A percentile compares a stretch with the other conserved stretches of the same genome.
Evolutionary conservation across 2,113 vertebrate species (phyloP).

Genomic region (Limanda limanda): DNA sequence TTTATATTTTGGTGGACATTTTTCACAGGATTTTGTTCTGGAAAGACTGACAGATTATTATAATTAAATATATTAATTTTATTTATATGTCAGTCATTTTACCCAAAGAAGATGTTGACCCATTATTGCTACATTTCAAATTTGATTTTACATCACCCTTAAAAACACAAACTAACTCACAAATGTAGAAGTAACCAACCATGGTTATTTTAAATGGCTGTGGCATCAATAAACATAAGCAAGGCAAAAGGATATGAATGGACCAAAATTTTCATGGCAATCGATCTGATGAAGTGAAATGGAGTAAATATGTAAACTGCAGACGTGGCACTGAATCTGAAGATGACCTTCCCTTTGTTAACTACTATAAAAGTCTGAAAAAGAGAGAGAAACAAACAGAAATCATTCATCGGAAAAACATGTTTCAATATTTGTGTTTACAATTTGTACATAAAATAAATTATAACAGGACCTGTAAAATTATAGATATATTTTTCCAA

Average conservation of each 20-base stretch:
- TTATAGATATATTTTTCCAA: conserved; percentile 3
- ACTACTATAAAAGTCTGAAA: conserved; percentile 97
- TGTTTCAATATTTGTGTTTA: neutral
- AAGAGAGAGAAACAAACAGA: conserved; percentile 68
- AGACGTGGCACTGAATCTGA: conserved; percentile 98
- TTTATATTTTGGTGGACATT: no score
- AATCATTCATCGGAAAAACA: conserved; percentile 12
- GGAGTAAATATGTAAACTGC: conserved; percentile 95
- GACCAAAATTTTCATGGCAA: conserved; percentile 93
- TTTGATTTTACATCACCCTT: neutral
- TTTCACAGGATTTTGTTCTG: no score
- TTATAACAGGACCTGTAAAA: neutral
- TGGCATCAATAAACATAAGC: neutral
- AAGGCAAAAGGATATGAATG: conserved; percentile 98
- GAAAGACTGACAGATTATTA: no score
- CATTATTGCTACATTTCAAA: neutral
- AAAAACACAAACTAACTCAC: conserved; percentile 4
- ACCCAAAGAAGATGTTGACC: neutral
- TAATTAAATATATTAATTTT: neutral
- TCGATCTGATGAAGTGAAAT: conserved; percentile 93
- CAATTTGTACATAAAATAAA: neutral
- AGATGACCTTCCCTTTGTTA: conserved; percentile 98
- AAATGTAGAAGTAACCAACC: neutral
- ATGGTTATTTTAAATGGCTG: neutral
- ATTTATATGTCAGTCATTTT: neutral